phyloP scores from a whole-genome alignment of 2,797 vertebrate genomes.

The Sebastes iracundus region DNA sequence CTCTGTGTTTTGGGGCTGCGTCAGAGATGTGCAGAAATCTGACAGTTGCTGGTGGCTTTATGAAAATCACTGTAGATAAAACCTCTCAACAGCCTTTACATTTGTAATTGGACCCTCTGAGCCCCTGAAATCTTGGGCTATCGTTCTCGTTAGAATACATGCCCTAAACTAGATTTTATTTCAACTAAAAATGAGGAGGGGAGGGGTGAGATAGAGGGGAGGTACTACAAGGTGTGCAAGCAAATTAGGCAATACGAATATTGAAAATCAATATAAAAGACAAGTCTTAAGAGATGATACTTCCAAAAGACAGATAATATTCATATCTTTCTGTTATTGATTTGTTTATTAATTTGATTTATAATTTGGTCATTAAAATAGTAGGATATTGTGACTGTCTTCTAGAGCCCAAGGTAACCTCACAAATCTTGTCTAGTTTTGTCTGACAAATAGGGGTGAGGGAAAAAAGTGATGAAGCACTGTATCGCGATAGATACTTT shows the following conservation, averaged over 20 bases:
- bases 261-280: not conserved
- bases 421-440: not conserved
- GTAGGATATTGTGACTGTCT: not conserved
- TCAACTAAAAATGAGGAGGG: conserved; percentile 26
- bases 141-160: conserved; percentile 36
- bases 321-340: not conserved
- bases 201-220: not conserved
- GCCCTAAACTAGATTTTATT: conserved; percentile 45
- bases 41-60: conserved; percentile 52
- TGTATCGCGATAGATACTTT: too few species aligned
- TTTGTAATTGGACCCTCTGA: conserved; percentile 63
- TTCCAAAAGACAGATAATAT: not conserved
- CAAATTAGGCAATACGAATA: not conserved
- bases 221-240: not conserved
- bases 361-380: not conserved
- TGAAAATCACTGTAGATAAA: conserved; percentile 63
- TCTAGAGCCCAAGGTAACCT: not conserved
- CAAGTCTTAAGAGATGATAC: not conserved
- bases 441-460: not conserved
- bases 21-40: conserved; percentile 46
- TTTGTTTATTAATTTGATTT: not conserved
- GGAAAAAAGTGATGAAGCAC: too few species aligned
- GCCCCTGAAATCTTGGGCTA: conserved; percentile 26
- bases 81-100: conserved; percentile 47
- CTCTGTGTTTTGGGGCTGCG: conserved; percentile 47